Conservation (phyloP, 2,888 invertebrate genomes). For the Drosophila buzzatii region DNA sequence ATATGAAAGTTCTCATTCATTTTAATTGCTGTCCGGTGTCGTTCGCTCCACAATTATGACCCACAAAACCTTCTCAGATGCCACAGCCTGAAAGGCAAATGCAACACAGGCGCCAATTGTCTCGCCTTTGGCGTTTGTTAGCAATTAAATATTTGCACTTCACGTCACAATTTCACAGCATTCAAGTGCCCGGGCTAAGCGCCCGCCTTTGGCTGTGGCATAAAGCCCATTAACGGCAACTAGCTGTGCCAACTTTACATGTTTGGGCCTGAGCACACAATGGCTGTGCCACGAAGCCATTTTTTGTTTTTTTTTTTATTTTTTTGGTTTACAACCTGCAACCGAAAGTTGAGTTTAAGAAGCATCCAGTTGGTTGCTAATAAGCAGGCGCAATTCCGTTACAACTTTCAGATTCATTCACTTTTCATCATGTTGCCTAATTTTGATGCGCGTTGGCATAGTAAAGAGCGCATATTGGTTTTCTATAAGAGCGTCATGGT, state of each 20-base stretch:
- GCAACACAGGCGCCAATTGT: slow-evolving; percentile 65
- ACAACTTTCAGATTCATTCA: neutral
- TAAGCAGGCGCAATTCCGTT: neutral
- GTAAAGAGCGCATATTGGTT: neutral
- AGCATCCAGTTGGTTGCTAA: neutral
- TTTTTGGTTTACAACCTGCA: neutral
- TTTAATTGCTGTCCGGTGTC: slow-evolving; percentile 46
- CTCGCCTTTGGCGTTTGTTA: slow-evolving; percentile 61
- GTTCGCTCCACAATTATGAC: slow-evolving; percentile 38
- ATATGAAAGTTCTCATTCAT: neutral
- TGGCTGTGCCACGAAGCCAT: neutral
- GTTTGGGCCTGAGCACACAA: slow-evolving; percentile 15
- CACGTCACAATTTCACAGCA: slow-evolving; percentile 54
- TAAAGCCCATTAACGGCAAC: slow-evolving; percentile 20
- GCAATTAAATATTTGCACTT: slow-evolving; percentile 78
- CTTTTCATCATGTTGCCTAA: neutral
- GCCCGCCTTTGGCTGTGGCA: slow-evolving; percentile 10
- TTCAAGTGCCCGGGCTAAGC: slow-evolving; percentile 32
- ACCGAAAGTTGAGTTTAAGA: neutral
- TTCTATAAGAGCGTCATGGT: neutral
- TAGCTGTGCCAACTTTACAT: slow-evolving; percentile 43
- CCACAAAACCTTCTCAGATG: slow-evolving; percentile 24
- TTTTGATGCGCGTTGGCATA: neutral
- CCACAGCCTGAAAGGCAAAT: slow-evolving; percentile 30
- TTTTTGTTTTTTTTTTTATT: too few relatives aligned